Base-by-base conservation (phyloP, 2,888 invertebrate genomes). In the Patella depressa region DNA sequence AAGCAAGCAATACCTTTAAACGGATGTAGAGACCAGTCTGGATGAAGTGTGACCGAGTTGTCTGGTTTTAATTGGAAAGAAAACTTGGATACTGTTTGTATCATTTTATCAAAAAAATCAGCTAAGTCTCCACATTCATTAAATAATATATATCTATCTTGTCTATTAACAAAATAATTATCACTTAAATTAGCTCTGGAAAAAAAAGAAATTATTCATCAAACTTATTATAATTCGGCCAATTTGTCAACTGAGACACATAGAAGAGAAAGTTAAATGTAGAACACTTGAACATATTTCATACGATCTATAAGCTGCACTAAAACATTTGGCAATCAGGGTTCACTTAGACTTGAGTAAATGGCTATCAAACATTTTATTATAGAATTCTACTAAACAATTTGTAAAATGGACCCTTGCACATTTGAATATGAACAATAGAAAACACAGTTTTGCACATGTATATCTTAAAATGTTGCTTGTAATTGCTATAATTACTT, bases 121-220 rank as follows among this genome's bases (percentile, higher is more conserved):
- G 96, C 95, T 78, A 98, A 92, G 69, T 94, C 93, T 81, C 93
- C 93, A 86, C 93, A 94, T 90, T 98, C 95, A 87, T 95, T 94
- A 83, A 99, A 96, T 78, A 98, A 92, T 85, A 98, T 93, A 90
- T 99, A 99, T 70, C 99, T 94, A 92, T 99, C 99, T 92, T 99
- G 99, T 71, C 99, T 94, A 91, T 98, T 96, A 15, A 96, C 96
- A 91, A 99, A 99, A 92, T 99, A 99, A 89, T 98, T 97, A 91
- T 96, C 96, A 79, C 98, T 99, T 88, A 99, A 94, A 93, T 99
- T 99, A 3, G 99, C 99, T 24, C 95, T 95, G 90, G 80, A 92
- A 90, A 78, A 78, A 78, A 19, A 4, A 70, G 2, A 19, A 14
- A 55, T n/a, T 45, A 9, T 45, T 45, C 45, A 45, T 45, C 45